Conservation (phyloP, 2,113 vertebrate genomes). For the Saguinus imperator region DNA sequence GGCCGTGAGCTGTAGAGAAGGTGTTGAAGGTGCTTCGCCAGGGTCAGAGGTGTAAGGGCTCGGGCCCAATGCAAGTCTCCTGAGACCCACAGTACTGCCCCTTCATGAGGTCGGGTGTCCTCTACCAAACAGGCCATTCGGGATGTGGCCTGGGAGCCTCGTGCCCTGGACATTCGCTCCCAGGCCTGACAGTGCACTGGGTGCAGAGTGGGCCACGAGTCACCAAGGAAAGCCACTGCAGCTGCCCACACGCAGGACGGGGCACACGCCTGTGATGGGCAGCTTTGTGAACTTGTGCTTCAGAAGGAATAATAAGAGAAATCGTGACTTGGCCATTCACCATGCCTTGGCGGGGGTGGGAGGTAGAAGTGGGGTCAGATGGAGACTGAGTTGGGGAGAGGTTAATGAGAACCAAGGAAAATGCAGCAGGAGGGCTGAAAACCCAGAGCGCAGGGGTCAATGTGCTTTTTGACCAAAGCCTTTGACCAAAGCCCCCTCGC, state of each 20-base stretch:
- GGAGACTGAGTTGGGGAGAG: not conserved
- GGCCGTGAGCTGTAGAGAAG: not conserved
- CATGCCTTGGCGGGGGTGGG: not conserved
- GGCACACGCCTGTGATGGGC: not conserved
- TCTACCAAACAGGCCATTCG: not conserved
- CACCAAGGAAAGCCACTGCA: not conserved
- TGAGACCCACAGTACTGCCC: not conserved
- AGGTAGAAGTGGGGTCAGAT: not conserved
- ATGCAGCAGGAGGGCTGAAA: not conserved
- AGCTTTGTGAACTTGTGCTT: not conserved
- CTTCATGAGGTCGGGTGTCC: too few species aligned
- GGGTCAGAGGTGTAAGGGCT: not conserved
- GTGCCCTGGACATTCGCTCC: accelerated
- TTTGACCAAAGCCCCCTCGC: not conserved
- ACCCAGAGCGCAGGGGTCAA: slow-evolving; percentile 8
- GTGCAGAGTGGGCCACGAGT: too few species aligned
- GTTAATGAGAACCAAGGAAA: slow-evolving; percentile 29
- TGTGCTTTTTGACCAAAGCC: not conserved
- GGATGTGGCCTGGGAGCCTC: not conserved
- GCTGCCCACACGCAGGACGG: not conserved
- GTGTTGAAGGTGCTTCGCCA: not conserved
- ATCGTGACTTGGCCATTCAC: not conserved
- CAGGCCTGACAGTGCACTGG: not conserved
- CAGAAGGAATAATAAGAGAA: not conserved
- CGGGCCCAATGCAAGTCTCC: not conserved